Percentiles rank a stretch among this genome's conserved stretches.
Evolutionary conservation across 2,888 invertebrate genomes (phyloP).

Genomic region (Lithophane leautieri): DNA sequence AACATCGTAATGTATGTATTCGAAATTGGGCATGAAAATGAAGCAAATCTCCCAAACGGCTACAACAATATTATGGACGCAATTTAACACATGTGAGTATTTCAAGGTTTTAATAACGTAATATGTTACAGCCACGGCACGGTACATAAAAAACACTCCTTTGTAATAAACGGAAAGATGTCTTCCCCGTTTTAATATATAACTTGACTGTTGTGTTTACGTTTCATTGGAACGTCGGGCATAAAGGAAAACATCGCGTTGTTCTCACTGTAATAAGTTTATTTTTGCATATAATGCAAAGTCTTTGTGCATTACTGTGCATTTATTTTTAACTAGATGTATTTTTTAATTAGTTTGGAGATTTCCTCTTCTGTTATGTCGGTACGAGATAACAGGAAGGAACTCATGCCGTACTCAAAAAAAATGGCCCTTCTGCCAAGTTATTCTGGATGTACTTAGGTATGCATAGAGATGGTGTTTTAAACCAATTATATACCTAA

Average conservation of each 20-base stretch:
- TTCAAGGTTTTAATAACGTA: constrained; percentile 16
- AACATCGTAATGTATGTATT: neutral
- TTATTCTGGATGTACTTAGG: neutral
- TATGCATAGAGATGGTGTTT: neutral
- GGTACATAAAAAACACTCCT: constrained; percentile 44
- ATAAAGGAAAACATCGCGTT: constrained; percentile 18
- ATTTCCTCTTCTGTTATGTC: neutral
- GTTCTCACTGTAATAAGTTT: constrained; percentile 1
- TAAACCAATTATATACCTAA: neutral
- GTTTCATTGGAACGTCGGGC: constrained; percentile 42
- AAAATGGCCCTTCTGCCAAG: neutral
- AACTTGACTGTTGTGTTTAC: constrained; percentile 51
- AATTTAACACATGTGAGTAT: constrained; percentile 5
- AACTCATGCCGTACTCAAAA: neutral
- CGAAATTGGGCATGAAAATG: neutral
- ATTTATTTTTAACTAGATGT: neutral
- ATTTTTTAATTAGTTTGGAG: neutral
- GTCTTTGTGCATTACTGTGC: neutral
- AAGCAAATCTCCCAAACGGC: neutral
- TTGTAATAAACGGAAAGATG: constrained; percentile 52
- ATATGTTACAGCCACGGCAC: constrained; percentile 28
- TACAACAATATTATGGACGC: constrained; percentile 17
- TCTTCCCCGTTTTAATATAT: constrained; percentile 58
- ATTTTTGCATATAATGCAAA: neutral
- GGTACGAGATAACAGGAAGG: neutral